Percentiles rank a stretch among this genome's conserved stretches.
Conservation (phyloP, 2,888 invertebrate genomes). For the Sarcophaga caerulescens region DNA sequence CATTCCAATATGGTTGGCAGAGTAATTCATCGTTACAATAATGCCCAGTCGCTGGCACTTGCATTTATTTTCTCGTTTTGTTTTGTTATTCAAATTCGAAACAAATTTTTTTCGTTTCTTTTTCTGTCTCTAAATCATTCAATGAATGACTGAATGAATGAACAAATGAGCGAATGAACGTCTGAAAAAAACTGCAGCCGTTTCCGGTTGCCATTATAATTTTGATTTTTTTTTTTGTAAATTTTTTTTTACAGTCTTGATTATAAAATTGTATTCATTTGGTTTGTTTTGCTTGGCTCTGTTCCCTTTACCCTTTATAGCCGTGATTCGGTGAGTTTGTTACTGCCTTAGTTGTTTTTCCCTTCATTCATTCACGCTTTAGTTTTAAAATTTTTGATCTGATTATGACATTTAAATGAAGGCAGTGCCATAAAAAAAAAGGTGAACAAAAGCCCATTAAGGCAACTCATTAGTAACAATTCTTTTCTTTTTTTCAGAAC, state of each 20-base stretch:
- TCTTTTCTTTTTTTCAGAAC: constrained; percentile 6
- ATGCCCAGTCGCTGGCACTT: constrained; percentile 56
- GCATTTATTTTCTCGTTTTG: constrained; percentile 64
- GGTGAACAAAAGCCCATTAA: constrained; percentile 48
- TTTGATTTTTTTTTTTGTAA: constrained; percentile 32
- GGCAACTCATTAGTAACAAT: constrained; percentile 62
- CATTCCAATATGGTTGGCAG: constrained; percentile 58
- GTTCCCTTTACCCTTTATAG: not conserved
- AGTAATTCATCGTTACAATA: constrained; percentile 53
- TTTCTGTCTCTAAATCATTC: not conserved
- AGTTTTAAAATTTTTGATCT: constrained; percentile 38
- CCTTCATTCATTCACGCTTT: too few relatives aligned
- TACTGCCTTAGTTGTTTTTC: not conserved
- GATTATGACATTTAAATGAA: constrained; percentile 52
- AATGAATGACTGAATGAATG: constrained; percentile 11
- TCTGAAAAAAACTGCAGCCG: constrained; percentile 66
- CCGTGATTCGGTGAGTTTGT: not conserved
- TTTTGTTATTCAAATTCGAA: constrained; percentile 62
- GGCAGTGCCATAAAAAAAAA: constrained; percentile 25
- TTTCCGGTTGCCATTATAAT: constrained; percentile 75
- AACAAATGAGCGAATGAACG: constrained; percentile 4
- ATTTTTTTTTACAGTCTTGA: constrained; percentile 54
- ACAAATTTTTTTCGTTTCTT: not conserved
- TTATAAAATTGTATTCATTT: constrained; percentile 62
- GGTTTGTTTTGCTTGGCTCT: constrained; percentile 57